These are phyloP conservation scores for Stenurella melanura DNA, from an alignment of 2,888 invertebrate genomes.

Conservation along the genomic window DNA sequence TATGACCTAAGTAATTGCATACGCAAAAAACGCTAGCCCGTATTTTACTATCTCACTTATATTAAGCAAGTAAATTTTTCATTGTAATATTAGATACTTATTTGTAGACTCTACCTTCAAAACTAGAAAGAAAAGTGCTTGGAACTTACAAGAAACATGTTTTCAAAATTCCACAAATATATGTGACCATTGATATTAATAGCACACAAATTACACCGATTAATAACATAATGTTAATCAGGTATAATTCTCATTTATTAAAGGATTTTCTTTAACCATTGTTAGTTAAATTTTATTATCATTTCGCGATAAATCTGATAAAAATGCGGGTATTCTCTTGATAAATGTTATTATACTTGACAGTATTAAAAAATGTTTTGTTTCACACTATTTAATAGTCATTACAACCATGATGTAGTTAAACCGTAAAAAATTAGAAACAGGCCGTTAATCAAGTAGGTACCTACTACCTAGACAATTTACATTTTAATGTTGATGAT, in stretches of 20 bases:
- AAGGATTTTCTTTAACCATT: slow-evolving; percentile 38
- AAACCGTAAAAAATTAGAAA: too few species aligned
- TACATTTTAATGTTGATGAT: too few species aligned
- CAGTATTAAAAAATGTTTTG: slow-evolving; percentile 6
- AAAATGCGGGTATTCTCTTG: slow-evolving; percentile 24
- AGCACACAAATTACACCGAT: slow-evolving; percentile 29
- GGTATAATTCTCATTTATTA: slow-evolving; percentile 28
- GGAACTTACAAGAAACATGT: slow-evolving; percentile 41
- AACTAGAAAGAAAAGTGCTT: slow-evolving; percentile 6
- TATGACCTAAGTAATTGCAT: too few species aligned
- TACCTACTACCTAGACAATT: too few species aligned
- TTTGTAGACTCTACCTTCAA: background rate
- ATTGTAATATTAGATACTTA: too few species aligned
- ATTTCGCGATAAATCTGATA: slow-evolving; percentile 40
- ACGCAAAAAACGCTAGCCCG: too few species aligned
- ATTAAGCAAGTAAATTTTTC: too few species aligned
- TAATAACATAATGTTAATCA: slow-evolving; percentile 19
- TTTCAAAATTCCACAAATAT: slow-evolving; percentile 36
- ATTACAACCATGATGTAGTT: too few species aligned
- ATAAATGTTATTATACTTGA: background rate
- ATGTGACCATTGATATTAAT: slow-evolving; percentile 34
- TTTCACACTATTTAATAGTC: background rate
- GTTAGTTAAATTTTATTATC: slow-evolving; percentile 43
- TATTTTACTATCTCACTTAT: too few species aligned
- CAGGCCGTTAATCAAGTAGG: too few species aligned